Evolutionary conservation across 2,113 vertebrate species (phyloP), one percentile per base, ranked within the genome.

Genomic region (Syngnathus floridae): DNA sequence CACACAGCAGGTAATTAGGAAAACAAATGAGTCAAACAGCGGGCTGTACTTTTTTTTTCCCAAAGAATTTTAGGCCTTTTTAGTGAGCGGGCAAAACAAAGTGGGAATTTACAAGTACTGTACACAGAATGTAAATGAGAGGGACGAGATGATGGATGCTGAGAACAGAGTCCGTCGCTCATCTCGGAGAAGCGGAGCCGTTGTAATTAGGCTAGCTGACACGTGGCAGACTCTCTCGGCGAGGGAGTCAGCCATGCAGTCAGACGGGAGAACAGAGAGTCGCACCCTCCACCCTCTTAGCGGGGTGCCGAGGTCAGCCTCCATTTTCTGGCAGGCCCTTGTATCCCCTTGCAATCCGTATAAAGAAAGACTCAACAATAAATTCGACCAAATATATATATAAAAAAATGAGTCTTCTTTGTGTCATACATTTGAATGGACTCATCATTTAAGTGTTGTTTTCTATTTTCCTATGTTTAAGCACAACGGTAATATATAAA

Each of bases 131-230:
- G 69, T 73, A 79, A 82, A 86, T 79, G 73, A 79, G 63, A 13
- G 65, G 26, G 82, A 80, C 85, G 66, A 67, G 74, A 79, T 77
- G 82, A 86, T 84, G 77, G 80, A 78, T 70, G 79, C 65, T 52
- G 45, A 57, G 69, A 76, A 71, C 49, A 26, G 40, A 62, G 71
- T 67, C 76, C 62, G 7, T 81, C 79, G 81, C 84, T 86, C 82
- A 84, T 88, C 86, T 85, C 80, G 70, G 74, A 82, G 77, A 64
- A 82, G 84, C 84, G 73, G 80, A 82, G 80, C 73, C 78, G 70
- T 66, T 73, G 78, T 88, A 83, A 84, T 87, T 83, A 84, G 84
- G 80, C 71, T 80, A 66, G 75, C 80, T 78, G 83, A 85, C 83
- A 84, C 77, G 73, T 75, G 81, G 82, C 72, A 69, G 72, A 80